Conservation (phyloP, 2,888 invertebrate species). For the Nineta flava region DNA sequence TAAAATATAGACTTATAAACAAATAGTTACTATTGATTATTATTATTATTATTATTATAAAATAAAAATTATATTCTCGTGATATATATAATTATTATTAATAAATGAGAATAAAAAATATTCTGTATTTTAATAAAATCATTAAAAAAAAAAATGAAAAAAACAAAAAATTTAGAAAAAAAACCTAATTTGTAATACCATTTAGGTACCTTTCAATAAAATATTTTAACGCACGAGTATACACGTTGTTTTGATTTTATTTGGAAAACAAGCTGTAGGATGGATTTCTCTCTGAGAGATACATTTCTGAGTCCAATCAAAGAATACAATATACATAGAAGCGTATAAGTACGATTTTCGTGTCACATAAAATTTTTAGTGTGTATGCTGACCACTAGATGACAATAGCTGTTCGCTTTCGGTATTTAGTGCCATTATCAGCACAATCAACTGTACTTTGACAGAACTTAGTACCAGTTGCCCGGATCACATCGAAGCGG, state of each 20-base stretch:
- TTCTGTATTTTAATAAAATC: background rate
- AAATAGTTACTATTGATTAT: background rate
- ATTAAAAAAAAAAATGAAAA: background rate
- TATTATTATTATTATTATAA: background rate
- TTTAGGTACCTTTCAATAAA: constrained; percentile 3
- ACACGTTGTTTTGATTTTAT: background rate
- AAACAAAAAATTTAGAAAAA: background rate
- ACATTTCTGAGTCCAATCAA: too few relatives aligned
- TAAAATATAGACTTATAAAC: constrained; percentile 5
- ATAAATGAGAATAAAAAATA: background rate
- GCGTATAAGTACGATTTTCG: too few relatives aligned
- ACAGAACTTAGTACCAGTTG: too few relatives aligned
- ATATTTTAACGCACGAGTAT: constrained; percentile 3
- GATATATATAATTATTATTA: background rate
- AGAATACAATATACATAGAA: too few relatives aligned
- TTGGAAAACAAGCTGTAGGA: too few relatives aligned
- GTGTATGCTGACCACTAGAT: too few relatives aligned
- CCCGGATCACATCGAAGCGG: too few relatives aligned
- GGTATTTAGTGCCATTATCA: too few relatives aligned
- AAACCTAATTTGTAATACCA: background rate
- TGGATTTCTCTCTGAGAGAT: too few relatives aligned
- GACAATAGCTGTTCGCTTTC: too few relatives aligned
- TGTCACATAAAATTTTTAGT: too few relatives aligned
- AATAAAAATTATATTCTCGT: background rate
- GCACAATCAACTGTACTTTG: too few relatives aligned